Evolutionary conservation across 2,113 vertebrate species (phyloP), one percentile per base, ranked within the genome.

Genomic region (Panthera tigris): DNA sequence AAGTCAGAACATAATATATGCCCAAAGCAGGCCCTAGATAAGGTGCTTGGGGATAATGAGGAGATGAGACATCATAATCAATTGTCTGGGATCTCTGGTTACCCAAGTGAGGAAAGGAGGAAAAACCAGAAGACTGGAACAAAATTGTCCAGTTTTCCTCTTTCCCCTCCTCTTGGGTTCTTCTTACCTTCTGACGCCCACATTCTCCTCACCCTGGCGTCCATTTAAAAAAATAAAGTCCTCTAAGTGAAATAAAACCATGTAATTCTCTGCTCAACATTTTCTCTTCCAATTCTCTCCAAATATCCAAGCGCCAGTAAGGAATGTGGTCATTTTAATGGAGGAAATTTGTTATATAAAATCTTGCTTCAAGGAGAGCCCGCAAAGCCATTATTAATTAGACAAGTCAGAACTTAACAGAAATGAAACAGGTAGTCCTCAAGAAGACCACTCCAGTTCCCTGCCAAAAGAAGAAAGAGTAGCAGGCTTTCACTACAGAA

Each of bases 231-330:
- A 74, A 41, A 74, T 25, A 61, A 97, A 73, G 66, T 52, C 82
- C 69, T 89, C 36, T n/a, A 55, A 96, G 76, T 65, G 48, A 96
- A 97, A 55, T 48, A 86, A 76, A 95, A 78, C 50, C n/a, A 86
- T 50, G 45, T 12, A 41, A 81, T 94, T 94, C 45, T 90, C 36
- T 68, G 76, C 90, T 88, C 61, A 73, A 68, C 95, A 36, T 88
- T 71, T 94, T 61, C 85, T 52, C 7, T 88, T 89, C 27, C 21
- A 33, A 10, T 74, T 96, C 66, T 82, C 48, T 61, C 31, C 2
- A 31, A 85, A 65, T 27, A 36, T 61, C 55, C 73, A 65, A 76
- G 66, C 10, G 21, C 15, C 52, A 66, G 57, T 57, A 73, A 93
- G 21, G 36, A 55, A 55, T 27, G 13, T 29, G 19, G 41, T 36